Base-by-base conservation (phyloP, 2,888 invertebrate species). In the Pristionchus mayeri region DNA sequence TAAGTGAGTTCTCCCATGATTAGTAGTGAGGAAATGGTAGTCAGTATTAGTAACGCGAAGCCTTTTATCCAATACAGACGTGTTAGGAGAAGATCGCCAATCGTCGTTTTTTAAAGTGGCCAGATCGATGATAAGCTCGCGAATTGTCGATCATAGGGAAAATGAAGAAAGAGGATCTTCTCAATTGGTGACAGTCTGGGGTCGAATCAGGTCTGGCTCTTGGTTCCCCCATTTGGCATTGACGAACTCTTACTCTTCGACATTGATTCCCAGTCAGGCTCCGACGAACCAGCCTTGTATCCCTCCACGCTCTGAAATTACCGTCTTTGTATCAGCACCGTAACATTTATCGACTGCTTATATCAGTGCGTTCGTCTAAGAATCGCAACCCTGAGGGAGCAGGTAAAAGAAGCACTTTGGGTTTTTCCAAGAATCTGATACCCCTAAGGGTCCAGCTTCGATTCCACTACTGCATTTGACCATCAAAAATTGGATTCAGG, bases 1-100 rank as follows among this genome's bases (percentile, higher is more conserved):
- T 84, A 87, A 87, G 88, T 89, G 44, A 84, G 86, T 54, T 27
- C n/a, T 48, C 6, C 27, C 4, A 16, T 52, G 7, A n/a, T 50
- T 78, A 37, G 6, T 6, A 63, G 13, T 30, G 34, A 16, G 9
- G 16, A 30, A 18, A 16, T 63, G 63, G 11, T 27, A 24, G 1
- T 63, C 16, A 2, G 30, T 3, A 34, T 30, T 63, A 63, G 63
- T 63, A 63, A 63, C 63, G 63, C 63, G 63, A 63, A 63, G 63
- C 63, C 63, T 63, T 63, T 63, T 63, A 63, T 63, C 63, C 63
- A 63, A 63, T 63, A 63, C 63, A 63, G 34, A 63, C 63, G 63
- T 63, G 63, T 63, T 63, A 63, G 63, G 27, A 34, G 34, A 63
- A 63, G 63, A 63, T 63, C 30, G 34, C 34, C 63, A 63, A 63